These are phyloP conservation scores for Erynnis tages DNA, from an alignment of 2,888 invertebrate genomes.

Conservation along the genomic window DNA sequence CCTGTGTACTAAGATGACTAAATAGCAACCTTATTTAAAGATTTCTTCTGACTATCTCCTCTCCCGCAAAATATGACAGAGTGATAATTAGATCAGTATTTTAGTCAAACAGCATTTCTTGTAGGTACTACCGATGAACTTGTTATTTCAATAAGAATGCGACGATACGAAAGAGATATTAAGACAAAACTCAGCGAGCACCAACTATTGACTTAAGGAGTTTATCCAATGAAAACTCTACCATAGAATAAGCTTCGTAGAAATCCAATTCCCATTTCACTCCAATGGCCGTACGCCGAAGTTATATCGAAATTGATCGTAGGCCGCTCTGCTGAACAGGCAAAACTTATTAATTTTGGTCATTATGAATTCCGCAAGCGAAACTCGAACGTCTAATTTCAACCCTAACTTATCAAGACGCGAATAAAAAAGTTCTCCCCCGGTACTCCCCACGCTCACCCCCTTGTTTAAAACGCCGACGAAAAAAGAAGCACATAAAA, in stretches of 20 bases:
- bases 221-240: too few species aligned
- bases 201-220: neutral
- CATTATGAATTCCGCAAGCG: slow-evolving; percentile 82
- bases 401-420: slow-evolving; percentile 83
- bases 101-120: too few species aligned
- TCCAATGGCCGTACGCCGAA: neutral
- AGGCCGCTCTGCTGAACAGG: slow-evolving; percentile 13
- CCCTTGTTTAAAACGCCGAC: slow-evolving; percentile 82
- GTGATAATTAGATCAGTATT: too few species aligned
- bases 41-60: too few species aligned
- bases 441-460: slow-evolving; percentile 75
- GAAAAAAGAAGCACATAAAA: slow-evolving; percentile 83
- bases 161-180: too few species aligned
- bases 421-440: slow-evolving; percentile 81
- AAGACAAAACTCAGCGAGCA: too few species aligned
- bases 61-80: too few species aligned
- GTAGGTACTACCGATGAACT: too few species aligned
- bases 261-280: neutral
- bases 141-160: too few species aligned
- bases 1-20: too few species aligned
- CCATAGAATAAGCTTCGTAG: neutral
- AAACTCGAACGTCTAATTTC: slow-evolving; percentile 82
- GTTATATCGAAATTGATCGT: slow-evolving; percentile 12
- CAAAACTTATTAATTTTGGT: slow-evolving; percentile 81
- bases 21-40: too few species aligned